Evolutionary conservation across 2,113 vertebrate species (phyloP), one percentile per base, ranked within the genome.

Genomic region (Leucosticte australis): DNA sequence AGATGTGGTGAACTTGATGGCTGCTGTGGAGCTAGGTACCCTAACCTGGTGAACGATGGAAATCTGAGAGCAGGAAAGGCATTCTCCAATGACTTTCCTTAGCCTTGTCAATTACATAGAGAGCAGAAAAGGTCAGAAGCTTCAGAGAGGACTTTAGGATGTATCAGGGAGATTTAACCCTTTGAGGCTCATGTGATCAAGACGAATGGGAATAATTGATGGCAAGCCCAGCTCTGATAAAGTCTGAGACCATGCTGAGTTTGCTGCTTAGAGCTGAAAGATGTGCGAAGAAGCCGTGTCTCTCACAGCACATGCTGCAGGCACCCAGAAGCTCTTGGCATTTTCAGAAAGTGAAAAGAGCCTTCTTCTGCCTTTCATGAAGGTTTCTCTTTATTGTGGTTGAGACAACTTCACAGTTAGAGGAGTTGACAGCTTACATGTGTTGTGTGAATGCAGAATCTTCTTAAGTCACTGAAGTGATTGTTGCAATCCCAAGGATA

Each of bases 331-430:
- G 41, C 44, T 90, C 68, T 63, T 52, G 57, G 30, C 70, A 26
- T 94, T 93, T 95, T 93, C 76, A 75, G 62, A 95, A 96, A 91
- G 89, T 84, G 91, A 94, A 79, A 83, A 82, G 52, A 95, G n/a
- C 60, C 13, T 50, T 70, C 59, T 87, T 56, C n/a, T 67, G 42
- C 49, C 56, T 97, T 94, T 96, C 55, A 71, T 95, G 53, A 94
- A 92, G 15, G 3, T 76, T 81, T 12, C 82, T 89, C 89, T 97
- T 96, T 83, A 56, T 86, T 87, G 76, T 95, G 60, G 59, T 87
- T 93, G 68, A 82, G 73, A 79, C 68, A 95, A 47, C 41, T 65
- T 88, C 76, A 82, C 83, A 95, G 89, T 95, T 85, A 50, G 75
- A 76, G 60, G 91, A 87, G 93, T 50, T 93, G 87, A 91, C 91